Percentiles rank a stretch among this genome's conserved stretches.
These are phyloP conservation scores for Sphyrna mokarran DNA, from an alignment of 2,113 vertebrate species.

Conservation along the genomic window DNA sequence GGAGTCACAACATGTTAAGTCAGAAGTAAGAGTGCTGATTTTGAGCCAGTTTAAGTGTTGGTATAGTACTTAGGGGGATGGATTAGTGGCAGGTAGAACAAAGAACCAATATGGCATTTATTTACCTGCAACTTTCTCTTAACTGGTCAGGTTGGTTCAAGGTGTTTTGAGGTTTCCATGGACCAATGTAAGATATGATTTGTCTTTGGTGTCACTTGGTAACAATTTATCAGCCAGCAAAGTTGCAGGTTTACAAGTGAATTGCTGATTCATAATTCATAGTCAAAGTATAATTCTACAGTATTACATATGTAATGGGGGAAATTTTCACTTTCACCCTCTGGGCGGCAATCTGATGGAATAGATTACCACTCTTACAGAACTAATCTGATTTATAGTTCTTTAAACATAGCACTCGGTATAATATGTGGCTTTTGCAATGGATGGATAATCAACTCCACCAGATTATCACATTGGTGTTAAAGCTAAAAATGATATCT, in stretches of 20 bases:
- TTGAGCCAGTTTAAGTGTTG: background rate
- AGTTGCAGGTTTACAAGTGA: background rate
- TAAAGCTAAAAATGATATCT: background rate
- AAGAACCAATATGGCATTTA: background rate
- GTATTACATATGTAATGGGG: background rate
- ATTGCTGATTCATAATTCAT: background rate
- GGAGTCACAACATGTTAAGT: background rate
- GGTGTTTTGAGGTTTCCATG: background rate
- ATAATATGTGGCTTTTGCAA: background rate
- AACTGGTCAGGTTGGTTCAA: background rate
- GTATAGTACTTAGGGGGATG: background rate
- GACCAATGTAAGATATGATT: background rate
- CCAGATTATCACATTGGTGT: background rate
- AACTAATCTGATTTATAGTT: no score
- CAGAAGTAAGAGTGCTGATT: background rate
- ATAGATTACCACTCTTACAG: background rate
- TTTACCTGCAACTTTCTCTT: background rate
- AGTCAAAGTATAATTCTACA: background rate
- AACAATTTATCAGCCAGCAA: background rate
- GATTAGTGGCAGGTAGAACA: background rate
- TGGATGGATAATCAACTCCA: background rate
- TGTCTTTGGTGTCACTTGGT: background rate
- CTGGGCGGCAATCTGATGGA: background rate
- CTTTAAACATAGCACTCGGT: no score
- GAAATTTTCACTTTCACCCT: background rate